Evolutionary conservation across 2,113 vertebrate species (phyloP).

Genomic region (Hydrolagus affinis): DNA sequence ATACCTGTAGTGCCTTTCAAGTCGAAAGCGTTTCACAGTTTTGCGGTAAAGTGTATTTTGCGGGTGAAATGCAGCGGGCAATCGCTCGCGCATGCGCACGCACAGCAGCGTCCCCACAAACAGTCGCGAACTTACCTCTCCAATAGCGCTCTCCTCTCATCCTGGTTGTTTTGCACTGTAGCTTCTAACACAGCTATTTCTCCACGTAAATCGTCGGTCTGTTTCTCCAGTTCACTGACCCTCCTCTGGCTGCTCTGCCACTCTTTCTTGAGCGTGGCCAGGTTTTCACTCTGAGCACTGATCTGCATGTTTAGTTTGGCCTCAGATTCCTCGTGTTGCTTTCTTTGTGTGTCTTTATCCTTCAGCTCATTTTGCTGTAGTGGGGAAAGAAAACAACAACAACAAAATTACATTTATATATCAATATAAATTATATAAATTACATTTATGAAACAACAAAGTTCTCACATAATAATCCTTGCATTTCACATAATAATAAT

Average conservation of each 20-base stretch:
- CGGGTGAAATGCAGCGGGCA: background rate
- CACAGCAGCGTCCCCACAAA: too few relatives aligned
- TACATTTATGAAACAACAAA: background rate
- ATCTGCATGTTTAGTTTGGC: conserved; percentile 74
- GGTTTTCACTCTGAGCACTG: conserved; percentile 84
- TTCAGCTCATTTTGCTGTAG: conserved; percentile 67
- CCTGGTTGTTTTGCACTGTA: conserved; percentile 93
- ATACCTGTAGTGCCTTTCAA: too few relatives aligned
- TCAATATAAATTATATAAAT: background rate
- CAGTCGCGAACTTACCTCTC: conserved; percentile 67
- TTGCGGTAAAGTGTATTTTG: too few relatives aligned
- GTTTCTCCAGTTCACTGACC: conserved; percentile 85
- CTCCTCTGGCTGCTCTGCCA: conserved; percentile 86
- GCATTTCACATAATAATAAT: too few relatives aligned
- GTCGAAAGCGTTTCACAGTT: too few relatives aligned
- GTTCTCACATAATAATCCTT: too few relatives aligned
- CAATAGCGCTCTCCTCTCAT: conserved; percentile 82
- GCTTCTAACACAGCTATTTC: conserved; percentile 94
- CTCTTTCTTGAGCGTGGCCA: conserved; percentile 89
- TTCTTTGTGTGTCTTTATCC: conserved; percentile 67
- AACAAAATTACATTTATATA: too few relatives aligned
- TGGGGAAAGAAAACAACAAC: background rate
- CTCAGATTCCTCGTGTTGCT: conserved; percentile 72
- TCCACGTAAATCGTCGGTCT: conserved; percentile 84
- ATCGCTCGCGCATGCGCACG: background rate